Evolutionary conservation across 2,888 invertebrate species (phyloP).

Genomic region (Syrista parreyssii): DNA sequence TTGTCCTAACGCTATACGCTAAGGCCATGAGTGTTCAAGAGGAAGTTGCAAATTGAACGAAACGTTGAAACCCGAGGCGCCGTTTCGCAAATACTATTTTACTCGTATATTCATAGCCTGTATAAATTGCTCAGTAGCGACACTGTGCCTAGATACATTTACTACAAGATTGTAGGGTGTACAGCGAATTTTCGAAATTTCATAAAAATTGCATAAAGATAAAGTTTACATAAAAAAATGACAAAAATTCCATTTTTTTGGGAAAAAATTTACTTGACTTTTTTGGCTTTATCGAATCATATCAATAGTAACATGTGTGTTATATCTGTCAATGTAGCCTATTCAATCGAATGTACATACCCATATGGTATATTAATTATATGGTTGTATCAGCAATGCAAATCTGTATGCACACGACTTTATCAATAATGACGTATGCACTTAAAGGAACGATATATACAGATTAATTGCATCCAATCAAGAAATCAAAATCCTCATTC

Average conservation of each 20-base stretch:
- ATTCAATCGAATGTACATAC: not conserved
- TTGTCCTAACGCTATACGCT: not conserved
- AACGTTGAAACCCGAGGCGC: not conserved
- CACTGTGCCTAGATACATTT: not conserved
- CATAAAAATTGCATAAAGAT: not conserved
- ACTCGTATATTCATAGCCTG: not conserved
- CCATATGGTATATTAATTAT: not conserved
- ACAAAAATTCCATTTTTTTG: not conserved
- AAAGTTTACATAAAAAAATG: too few relatives aligned
- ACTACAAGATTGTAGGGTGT: not conserved
- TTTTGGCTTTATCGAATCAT: not conserved
- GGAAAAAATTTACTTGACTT: too few relatives aligned
- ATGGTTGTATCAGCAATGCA: not conserved
- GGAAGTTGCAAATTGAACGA: not conserved
- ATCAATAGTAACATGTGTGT: not conserved
- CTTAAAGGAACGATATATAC: not conserved
- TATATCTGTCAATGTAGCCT: not conserved
- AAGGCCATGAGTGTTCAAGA: not conserved
- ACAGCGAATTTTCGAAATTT: not conserved
- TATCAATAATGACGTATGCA: not conserved
- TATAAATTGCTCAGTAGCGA: not conserved
- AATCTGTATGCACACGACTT: not conserved
- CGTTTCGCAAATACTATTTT: not conserved
- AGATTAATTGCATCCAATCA: conserved; percentile 38
- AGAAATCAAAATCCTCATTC: conserved; percentile 17